Evolutionary conservation across 1,140 invertebrate species (phyloP).

Genomic region (Delia radicum): DNA sequence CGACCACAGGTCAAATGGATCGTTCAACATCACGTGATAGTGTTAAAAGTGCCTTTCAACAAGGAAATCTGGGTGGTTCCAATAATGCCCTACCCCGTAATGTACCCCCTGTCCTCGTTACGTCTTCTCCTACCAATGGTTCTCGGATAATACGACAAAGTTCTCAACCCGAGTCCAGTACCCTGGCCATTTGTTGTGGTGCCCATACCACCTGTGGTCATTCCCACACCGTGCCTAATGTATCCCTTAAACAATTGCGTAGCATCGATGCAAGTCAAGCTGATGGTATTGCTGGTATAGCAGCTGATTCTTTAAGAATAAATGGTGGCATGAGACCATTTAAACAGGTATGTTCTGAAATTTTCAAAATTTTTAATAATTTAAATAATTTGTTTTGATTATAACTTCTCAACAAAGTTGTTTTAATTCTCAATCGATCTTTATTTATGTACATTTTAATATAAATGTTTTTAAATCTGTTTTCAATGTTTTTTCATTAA

Average conservation of each 20-base stretch:
- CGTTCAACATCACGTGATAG: constrained; percentile 74
- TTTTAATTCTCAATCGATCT: no score
- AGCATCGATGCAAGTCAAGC: constrained; percentile 62
- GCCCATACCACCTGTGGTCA: constrained; percentile 60
- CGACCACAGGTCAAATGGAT: constrained; percentile 66
- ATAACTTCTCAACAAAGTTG: no score
- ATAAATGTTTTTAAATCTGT: no score
- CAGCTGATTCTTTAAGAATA: constrained; percentile 93
- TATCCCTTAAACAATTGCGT: constrained; percentile 79
- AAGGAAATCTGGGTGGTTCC: constrained; percentile 64
- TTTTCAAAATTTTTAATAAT: no score
- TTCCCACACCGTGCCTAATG: constrained; percentile 66
- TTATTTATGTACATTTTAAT: no score
- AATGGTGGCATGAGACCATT: constrained; percentile 96
- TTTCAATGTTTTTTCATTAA: no score
- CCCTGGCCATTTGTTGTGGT: constrained; percentile 61
- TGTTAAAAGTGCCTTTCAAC: constrained; percentile 65
- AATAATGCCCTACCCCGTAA: constrained; percentile 34
- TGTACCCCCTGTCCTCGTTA: constrained; percentile 70
- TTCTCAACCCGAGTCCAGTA: constrained; percentile 82
- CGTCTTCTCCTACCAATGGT: constrained; percentile 64
- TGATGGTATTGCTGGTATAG: constrained; percentile 92
- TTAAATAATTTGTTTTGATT: no score
- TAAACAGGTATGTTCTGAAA: constrained; percentile 76
- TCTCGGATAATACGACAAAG: constrained; percentile 84